phyloP scores from a whole-genome alignment of 2,113 vertebrate genomes.

The Setophaga petechia region DNA sequence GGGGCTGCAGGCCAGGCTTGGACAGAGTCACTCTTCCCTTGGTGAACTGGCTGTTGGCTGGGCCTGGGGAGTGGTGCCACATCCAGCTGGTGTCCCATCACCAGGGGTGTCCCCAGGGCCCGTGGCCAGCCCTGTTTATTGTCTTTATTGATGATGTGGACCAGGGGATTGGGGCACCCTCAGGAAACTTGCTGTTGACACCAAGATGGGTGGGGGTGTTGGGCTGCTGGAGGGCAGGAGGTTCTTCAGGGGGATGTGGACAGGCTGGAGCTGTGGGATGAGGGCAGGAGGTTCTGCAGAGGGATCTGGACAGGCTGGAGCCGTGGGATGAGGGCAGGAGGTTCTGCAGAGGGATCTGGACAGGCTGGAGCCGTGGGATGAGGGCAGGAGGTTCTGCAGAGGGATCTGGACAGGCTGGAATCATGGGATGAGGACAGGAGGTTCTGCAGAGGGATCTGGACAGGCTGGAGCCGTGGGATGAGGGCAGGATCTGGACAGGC shows the following conservation, averaged over 20 bases:
- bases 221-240: not conserved
- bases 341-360: too few species aligned
- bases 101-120: not conserved
- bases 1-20: not conserved
- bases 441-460: too few species aligned
- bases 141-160: not conserved
- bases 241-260: not conserved
- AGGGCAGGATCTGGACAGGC: not conserved
- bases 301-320: not conserved
- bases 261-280: not conserved
- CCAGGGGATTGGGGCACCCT: accelerated
- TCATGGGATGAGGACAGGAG: too few species aligned
- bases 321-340: too few species aligned
- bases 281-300: not conserved
- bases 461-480: too few species aligned
- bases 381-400: too few species aligned
- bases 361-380: too few species aligned
- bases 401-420: not conserved
- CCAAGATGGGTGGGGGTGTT: not conserved
- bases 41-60: not conserved
- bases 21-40: not conserved
- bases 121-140: not conserved
- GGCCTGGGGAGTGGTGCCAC: not conserved
- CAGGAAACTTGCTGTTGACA: accelerated
- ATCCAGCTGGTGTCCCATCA: not conserved